phyloP scores from a whole-genome alignment of 2,113 vertebrate species.

The human (Homo sapiens) region GRCh38 chrX:5570001-5570500 shows the following conservation, averaged over 20 bases:
- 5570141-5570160: not conserved
- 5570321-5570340: not conserved
- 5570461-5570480: not conserved
- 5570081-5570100: not conserved
- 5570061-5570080: not conserved
- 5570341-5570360: not conserved
- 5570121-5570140: not conserved
- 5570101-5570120: no score
- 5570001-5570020: not conserved
- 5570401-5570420: not conserved
- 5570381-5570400: not conserved
- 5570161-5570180: accelerated
- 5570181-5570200: no score
- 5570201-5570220: not conserved
- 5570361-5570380: not conserved
- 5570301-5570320: not conserved
- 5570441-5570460: not conserved
- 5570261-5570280: not conserved
- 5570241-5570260: not conserved
- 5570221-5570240: not conserved
- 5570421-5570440: no score
- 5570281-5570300: not conserved
- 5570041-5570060: not conserved
- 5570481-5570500: not conserved
- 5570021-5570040: accelerated